phyloP scores from a whole-genome alignment of 2,797 vertebrate species.

The Peromyscus eremicus region DNA sequence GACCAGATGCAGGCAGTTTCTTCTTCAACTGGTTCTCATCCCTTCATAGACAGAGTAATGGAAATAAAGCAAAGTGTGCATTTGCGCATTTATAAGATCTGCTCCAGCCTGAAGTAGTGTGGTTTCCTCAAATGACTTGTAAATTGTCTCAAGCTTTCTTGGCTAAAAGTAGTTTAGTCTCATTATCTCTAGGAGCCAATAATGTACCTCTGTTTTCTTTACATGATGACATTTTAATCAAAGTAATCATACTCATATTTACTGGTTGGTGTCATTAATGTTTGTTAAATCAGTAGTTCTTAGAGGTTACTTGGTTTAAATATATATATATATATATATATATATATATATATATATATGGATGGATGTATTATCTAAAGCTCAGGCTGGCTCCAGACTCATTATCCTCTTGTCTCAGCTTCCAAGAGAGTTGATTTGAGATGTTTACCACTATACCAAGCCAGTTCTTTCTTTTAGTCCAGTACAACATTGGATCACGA shows the following conservation, averaged over 20 bases:
- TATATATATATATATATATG: too few relatives aligned
- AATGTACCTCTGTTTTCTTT: conserved; percentile 49
- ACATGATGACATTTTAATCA: conserved; percentile 34
- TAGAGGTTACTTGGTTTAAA: not conserved
- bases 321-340: too few relatives aligned
- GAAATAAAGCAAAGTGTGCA: not conserved
- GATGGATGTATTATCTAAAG: not conserved
- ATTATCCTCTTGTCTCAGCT: not conserved
- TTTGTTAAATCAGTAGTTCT: conserved; percentile 18
- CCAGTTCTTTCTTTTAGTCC: not conserved
- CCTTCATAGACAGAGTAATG: not conserved
- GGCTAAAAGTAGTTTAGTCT: conserved; percentile 15
- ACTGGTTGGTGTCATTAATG: not conserved
- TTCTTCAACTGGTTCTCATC: not conserved
- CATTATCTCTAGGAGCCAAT: conserved; percentile 11
- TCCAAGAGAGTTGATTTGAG: not conserved
- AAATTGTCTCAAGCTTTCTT: conserved; percentile 12
- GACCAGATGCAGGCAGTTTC: not conserved
- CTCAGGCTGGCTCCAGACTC: not conserved
- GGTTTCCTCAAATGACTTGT: not conserved
- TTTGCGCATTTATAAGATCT: not conserved
- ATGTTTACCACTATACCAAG: not conserved
- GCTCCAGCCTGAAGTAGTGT: not conserved
- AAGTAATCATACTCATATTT: conserved; percentile 1
- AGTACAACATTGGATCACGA: not conserved